These are phyloP conservation scores for Pristionchus maxplancki DNA, from an alignment of 2,888 invertebrate species.

Conservation along the genomic window DNA sequence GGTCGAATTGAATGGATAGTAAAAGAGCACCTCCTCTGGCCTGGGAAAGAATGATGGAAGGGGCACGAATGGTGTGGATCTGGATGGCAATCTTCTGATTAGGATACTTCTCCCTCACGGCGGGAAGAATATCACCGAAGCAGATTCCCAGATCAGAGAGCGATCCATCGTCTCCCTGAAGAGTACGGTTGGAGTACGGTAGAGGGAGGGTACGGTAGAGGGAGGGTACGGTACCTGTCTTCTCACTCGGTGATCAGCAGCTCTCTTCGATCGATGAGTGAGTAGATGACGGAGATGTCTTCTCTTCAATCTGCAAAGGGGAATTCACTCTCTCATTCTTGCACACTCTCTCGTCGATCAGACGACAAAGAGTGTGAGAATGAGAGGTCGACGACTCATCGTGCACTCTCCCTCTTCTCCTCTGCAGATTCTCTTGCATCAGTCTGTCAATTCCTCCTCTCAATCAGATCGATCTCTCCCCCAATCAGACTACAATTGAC, in stretches of 20 bases:
- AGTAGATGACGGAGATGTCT: constrained; percentile 48
- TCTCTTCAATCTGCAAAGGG: constrained; percentile 20
- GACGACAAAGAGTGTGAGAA: too few relatives aligned
- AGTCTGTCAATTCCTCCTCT: background rate
- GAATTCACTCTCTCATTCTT: background rate
- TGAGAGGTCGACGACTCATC: too few relatives aligned
- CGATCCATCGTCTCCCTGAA: constrained; percentile 57
- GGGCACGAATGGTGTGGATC: constrained; percentile 70
- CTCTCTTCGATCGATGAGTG: constrained; percentile 37
- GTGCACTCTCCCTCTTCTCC: background rate
- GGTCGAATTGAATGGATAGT: background rate
- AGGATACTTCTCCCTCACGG: constrained; percentile 74
- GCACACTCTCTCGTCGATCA: background rate
- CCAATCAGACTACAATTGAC: constrained; percentile 15
- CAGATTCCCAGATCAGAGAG: constrained; percentile 74
- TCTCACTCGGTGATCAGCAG: background rate
- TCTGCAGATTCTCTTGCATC: background rate
- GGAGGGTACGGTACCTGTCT: constrained; percentile 20
- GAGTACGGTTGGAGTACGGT: background rate
- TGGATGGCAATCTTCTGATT: constrained; percentile 68
- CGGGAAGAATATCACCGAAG: constrained; percentile 76
- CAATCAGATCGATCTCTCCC: background rate
- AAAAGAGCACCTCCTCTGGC: constrained; percentile 61
- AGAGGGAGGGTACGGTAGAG: background rate
- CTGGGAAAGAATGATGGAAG: constrained; percentile 65